Conservation (phyloP, 2,888 invertebrate genomes). For the Eristalinus sepulchralis region DNA sequence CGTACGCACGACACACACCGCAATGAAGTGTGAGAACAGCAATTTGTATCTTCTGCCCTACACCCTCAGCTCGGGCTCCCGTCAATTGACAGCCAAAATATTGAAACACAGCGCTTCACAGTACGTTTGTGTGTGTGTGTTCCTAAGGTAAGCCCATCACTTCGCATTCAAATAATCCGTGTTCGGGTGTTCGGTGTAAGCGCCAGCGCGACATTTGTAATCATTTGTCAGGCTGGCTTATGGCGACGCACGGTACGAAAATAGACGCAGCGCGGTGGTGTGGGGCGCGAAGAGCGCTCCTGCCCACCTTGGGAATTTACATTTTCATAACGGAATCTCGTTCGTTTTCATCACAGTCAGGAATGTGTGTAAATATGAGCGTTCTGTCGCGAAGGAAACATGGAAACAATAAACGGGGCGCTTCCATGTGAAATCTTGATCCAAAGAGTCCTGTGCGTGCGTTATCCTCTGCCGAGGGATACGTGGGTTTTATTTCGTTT, state of each 20-base stretch:
- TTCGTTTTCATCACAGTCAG: background rate
- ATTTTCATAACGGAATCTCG: background rate
- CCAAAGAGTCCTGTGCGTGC: background rate
- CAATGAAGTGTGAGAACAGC: constrained; percentile 52
- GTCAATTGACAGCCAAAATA: constrained; percentile 52
- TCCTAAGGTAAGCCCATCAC: constrained; percentile 22
- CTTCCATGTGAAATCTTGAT: background rate
- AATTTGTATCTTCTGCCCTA: constrained; percentile 62
- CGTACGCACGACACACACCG: constrained; percentile 54
- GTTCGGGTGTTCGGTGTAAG: background rate
- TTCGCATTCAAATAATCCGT: constrained; percentile 1
- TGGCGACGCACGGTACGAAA: background rate
- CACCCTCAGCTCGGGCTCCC: background rate
- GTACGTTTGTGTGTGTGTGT: constrained; percentile 5
- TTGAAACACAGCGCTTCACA: constrained; percentile 50
- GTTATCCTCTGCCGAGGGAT: background rate
- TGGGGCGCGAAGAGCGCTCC: background rate
- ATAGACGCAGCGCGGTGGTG: too few relatives aligned
- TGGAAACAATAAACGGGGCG: background rate
- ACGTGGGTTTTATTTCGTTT: constrained; percentile 49
- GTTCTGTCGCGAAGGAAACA: background rate
- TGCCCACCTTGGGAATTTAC: background rate
- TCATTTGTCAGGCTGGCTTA: constrained; percentile 39
- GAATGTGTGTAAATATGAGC: background rate
- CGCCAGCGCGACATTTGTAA: constrained; percentile 31